Percentiles rank a stretch among this genome's conserved stretches.
Conservation (phyloP, 2,113 vertebrate genomes). For the Lasiurus borealis region DNA sequence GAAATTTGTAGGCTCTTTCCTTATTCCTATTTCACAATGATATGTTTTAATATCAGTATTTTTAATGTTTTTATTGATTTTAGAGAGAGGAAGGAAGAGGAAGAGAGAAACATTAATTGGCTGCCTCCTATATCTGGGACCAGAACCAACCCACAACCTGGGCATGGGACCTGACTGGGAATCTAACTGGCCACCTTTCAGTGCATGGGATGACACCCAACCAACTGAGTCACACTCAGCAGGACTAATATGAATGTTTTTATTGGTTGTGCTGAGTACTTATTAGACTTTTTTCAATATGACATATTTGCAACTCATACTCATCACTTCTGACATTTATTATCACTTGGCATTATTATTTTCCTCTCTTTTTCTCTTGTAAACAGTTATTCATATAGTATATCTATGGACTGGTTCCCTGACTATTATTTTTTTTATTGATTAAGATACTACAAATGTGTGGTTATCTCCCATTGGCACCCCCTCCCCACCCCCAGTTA, state of each 20-base stretch:
- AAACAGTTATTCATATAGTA: constrained; percentile 31
- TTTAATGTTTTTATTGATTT: too few relatives aligned
- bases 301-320: neutral
- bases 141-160: too few relatives aligned
- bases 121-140: too few relatives aligned
- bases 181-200: too few relatives aligned
- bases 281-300: neutral
- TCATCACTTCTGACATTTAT: neutral
- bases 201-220: too few relatives aligned
- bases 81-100: too few relatives aligned
- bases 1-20: neutral
- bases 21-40: neutral
- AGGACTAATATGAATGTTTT: neutral
- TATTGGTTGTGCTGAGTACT: neutral
- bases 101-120: too few relatives aligned
- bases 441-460: too few relatives aligned
- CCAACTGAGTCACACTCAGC: too few relatives aligned
- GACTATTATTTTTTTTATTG: neutral
- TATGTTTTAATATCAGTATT: neutral
- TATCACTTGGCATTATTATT: neutral
- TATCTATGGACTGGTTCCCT: neutral
- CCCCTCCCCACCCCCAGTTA: too few relatives aligned
- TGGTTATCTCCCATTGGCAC: too few relatives aligned
- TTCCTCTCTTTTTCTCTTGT: neutral
- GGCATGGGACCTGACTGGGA: too few relatives aligned